Percentiles rank a stretch among this genome's conserved stretches.
These are phyloP conservation scores for Synchiropus splendidus DNA, from an alignment of 2,113 vertebrate genomes.

Conservation along the genomic window DNA sequence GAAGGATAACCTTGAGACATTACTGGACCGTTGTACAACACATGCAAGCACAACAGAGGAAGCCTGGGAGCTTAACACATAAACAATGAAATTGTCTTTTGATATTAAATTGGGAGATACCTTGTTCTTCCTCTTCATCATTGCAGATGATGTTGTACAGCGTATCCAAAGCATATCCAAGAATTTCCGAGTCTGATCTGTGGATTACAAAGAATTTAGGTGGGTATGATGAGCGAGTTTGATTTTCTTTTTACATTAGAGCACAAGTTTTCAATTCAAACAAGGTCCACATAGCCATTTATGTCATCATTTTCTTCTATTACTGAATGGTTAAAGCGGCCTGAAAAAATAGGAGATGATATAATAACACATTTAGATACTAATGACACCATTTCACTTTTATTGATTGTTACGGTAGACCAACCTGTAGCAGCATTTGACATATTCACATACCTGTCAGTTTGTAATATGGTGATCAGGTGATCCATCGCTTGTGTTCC, in stretches of 20 bases:
- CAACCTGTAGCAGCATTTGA: too few relatives aligned
- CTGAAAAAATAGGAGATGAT: too few relatives aligned
- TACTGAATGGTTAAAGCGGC: too few relatives aligned
- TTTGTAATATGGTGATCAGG: constrained; percentile 85
- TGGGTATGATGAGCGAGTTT: background rate
- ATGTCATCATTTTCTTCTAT: background rate
- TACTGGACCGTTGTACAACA: constrained; percentile 4
- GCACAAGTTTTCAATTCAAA: too few relatives aligned
- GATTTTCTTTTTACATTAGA: background rate
- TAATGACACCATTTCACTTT: too few relatives aligned
- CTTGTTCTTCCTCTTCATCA: constrained; percentile 92
- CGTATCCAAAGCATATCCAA: constrained; percentile 95
- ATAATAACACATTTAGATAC: too few relatives aligned
- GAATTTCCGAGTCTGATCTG: constrained; percentile 96
- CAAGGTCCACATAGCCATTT: background rate
- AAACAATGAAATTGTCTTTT: background rate
- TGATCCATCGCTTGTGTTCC: constrained; percentile 92
- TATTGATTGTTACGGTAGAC: too few relatives aligned
- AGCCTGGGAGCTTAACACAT: background rate
- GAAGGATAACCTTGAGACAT: constrained; percentile 2
- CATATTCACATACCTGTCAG: constrained; percentile 74
- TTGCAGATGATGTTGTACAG: constrained; percentile 94
- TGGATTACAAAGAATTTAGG: background rate
- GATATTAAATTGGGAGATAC: constrained; percentile 50
- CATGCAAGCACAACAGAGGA: constrained; percentile 21